Percentiles rank a stretch among this genome's conserved stretches.
Evolutionary conservation across 2,797 vertebrate genomes (phyloP).

Genomic region (Gymnothorax javanicus): DNA sequence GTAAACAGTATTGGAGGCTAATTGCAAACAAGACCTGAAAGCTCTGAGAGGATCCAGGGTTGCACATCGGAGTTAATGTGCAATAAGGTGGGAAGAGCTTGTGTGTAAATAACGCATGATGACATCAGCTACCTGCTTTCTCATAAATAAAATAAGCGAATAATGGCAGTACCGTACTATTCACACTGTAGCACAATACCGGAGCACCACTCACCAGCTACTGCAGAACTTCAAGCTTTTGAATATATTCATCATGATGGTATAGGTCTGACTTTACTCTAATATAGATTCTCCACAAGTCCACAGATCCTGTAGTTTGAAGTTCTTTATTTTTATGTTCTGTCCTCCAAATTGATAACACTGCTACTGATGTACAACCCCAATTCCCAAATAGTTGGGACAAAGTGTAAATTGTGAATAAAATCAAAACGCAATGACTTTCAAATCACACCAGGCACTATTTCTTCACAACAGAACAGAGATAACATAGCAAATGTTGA

Average conservation of each 20-base stretch:
- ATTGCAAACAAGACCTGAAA: conserved; percentile 16
- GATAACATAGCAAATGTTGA: no score
- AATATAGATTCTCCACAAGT: background rate
- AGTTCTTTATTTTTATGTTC: background rate
- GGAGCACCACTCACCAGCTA: background rate
- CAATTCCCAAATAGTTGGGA: no score
- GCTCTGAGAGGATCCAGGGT: background rate
- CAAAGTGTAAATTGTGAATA: no score
- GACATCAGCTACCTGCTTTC: background rate
- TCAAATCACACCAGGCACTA: no score
- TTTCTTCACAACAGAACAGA: no score
- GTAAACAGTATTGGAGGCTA: background rate
- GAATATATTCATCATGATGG: background rate
- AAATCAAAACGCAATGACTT: no score
- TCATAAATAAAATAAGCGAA: background rate
- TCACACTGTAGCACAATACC: background rate
- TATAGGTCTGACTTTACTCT: background rate
- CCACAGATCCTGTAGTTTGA: background rate
- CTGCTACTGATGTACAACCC: background rate
- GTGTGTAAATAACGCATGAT: background rate
- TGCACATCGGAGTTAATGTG: background rate
- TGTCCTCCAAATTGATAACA: background rate
- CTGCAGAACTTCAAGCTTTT: background rate
- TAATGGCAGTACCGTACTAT: background rate
- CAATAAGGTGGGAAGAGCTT: background rate